phyloP scores from a whole-genome alignment of 2,797 vertebrate genomes.

The Heliangelus exortis region DNA sequence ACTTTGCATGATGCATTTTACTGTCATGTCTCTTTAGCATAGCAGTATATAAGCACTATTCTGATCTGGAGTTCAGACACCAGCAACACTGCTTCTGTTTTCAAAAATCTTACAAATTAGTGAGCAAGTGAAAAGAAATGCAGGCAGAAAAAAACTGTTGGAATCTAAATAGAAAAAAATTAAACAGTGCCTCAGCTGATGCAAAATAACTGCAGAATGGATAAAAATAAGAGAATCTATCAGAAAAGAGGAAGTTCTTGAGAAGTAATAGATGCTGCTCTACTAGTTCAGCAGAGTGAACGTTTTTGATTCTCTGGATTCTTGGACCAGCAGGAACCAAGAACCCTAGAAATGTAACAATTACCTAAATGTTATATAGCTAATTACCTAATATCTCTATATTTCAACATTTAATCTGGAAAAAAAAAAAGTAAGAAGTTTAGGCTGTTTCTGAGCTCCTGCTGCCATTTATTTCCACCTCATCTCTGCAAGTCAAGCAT shows the following conservation, averaged over 20 bases:
- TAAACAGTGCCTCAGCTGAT: neutral
- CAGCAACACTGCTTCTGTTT: neutral
- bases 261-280: conserved; percentile 28
- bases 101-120: neutral
- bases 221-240: neutral
- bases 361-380: too few species aligned
- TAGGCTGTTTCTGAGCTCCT: neutral
- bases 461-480: neutral
- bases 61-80: neutral
- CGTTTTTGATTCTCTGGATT: conserved; percentile 34
- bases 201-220: neutral
- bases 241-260: neutral
- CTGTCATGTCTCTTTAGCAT: neutral
- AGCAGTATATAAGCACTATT: neutral
- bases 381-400: neutral
- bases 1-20: neutral
- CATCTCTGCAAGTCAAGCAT: neutral
- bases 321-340: conserved; percentile 17
- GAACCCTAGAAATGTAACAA: neutral
- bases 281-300: neutral
- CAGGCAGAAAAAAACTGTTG: neutral
- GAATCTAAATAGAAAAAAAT: neutral
- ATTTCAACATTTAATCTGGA: neutral
- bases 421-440: neutral
- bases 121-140: neutral